Evolutionary conservation across 2,797 vertebrate genomes (phyloP), one percentile per base, ranked within the genome.

Genomic region (Phataginus tetradactyla): DNA sequence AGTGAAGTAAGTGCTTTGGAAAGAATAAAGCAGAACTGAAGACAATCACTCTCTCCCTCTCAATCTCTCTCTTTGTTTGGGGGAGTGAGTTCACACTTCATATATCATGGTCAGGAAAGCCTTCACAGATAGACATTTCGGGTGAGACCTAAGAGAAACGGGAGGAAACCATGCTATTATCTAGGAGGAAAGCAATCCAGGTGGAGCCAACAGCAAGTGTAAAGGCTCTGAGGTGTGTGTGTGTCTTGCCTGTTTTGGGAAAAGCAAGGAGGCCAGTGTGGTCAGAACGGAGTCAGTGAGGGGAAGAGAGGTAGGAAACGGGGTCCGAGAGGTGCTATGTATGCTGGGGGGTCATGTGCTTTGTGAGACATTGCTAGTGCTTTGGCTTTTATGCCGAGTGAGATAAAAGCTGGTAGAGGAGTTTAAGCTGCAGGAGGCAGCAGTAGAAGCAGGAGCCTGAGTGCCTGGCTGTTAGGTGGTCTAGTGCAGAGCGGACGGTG

Each of bases 21-120:
- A 64, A 77, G 63, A 90, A 78, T 42, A 85, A 93, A 91, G 25
- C 6, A 51, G 81, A 87, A 69, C 25, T 92, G n/a, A 71, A 92
- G 42, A 53, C 45, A 12, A 45, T 45, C 45, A 12, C 14, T 51
- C 25, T 81, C 23, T 57, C 1, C 10, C 45, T 18, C 29, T 42
- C 13, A 13, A 1, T 29, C 39, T 57, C 37, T 81, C 9, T 68
- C 13, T 53, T 7, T 85, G 0, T 72, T 72, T 61, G 45, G 55
- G 20, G 21, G 61, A 71, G 20, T 69, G 27, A 77, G 68, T 25
- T 71, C 77, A 64, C 39, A 55, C 32, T 81, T 94, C 75, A 57
- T 59, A 90, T 13, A 45, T 64, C 7, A 13, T 57, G 21, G 10
- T 61, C 55, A 90, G 53, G 37, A 90, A 93, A 91, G 75, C 1